Evolutionary conservation across 2,888 invertebrate genomes (phyloP), one percentile per base, ranked within the genome.

Genomic region (Nemapogon koenigi): DNA sequence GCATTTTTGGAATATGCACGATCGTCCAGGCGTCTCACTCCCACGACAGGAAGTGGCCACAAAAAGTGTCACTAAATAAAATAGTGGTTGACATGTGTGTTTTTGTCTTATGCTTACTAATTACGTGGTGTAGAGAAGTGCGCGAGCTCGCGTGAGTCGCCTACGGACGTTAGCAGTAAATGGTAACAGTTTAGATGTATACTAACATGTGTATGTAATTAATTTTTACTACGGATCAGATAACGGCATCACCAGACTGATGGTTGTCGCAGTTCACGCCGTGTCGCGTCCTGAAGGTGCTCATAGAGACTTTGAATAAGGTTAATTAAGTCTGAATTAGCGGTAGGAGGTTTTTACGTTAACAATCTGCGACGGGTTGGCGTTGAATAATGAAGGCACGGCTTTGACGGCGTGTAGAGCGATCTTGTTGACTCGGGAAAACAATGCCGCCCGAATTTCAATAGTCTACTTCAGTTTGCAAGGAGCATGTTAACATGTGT

Each of bases 141-240:
- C 62, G 63, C 59, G 62, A 54, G 59, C 47, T 59, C 59, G 60
- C 63, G 69, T 62, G 65, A 43, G 42, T 41, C 59, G 54, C 13
- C 46, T 56, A 52, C 60, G 61, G 59, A 65, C 65, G 66, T 62
- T 65, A 59, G 53, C 62, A 55, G 68, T 66, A 68, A 71, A 70
- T 62, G 69, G 65, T 63, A 67, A 59, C 68, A 68, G 67, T 65
- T 71, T 63, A 69, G 71, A 75, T 72, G 70, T 73, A 72, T 73
- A 71, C 68, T 69, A 73, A 75, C 75, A 75, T 72, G 67, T 75
- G 75, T 75, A 72, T 59, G 70, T 71, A 76, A 76, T 75, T 75
- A 76, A 73, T 75, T 71, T 76, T 76, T 73, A 75, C 70, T 69
- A 68, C 60, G 66, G 65, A 72, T 75, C 75, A 62, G 75, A 75